phyloP scores from a whole-genome alignment of 2,113 vertebrate genomes.

The Chloroceryle aenea region DNA sequence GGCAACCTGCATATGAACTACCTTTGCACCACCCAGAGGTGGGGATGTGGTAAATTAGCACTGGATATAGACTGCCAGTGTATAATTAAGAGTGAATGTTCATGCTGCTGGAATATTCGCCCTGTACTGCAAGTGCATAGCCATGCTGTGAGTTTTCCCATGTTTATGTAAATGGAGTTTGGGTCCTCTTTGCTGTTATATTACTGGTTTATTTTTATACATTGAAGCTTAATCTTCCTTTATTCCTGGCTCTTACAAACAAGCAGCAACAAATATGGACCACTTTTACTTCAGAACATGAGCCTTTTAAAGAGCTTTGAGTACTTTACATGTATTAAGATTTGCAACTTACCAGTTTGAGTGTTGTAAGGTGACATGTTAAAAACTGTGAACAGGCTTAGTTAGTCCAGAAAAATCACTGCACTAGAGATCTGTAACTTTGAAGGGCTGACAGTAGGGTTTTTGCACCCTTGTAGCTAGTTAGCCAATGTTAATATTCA shows the following conservation, averaged over 20 bases:
- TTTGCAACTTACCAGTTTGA: not conserved
- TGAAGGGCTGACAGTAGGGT: not conserved
- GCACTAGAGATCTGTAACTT: not conserved
- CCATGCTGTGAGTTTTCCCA: not conserved
- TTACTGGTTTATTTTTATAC: not conserved
- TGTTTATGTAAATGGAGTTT: not conserved
- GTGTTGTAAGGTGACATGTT: not conserved
- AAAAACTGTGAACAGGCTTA: not conserved
- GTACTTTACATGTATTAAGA: not conserved
- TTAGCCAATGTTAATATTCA: slow-evolving; percentile 68
- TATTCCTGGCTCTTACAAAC: not conserved
- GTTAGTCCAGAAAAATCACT: not conserved
- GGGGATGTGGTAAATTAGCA: not conserved
- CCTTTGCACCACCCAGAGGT: not conserved
- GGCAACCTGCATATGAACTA: not conserved
- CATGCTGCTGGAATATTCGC: not conserved
- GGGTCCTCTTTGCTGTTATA: not conserved
- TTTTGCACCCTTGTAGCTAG: slow-evolving; percentile 41
- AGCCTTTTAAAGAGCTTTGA: not conserved
- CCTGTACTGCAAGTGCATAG: rapidly evolving
- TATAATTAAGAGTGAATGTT: not conserved
- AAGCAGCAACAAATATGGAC: not conserved
- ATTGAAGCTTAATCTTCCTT: not conserved
- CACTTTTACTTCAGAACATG: not conserved
- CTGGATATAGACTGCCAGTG: not conserved